Conservation (phyloP, 2,888 invertebrate species). For the Acanthoscelides obtectus region DNA sequence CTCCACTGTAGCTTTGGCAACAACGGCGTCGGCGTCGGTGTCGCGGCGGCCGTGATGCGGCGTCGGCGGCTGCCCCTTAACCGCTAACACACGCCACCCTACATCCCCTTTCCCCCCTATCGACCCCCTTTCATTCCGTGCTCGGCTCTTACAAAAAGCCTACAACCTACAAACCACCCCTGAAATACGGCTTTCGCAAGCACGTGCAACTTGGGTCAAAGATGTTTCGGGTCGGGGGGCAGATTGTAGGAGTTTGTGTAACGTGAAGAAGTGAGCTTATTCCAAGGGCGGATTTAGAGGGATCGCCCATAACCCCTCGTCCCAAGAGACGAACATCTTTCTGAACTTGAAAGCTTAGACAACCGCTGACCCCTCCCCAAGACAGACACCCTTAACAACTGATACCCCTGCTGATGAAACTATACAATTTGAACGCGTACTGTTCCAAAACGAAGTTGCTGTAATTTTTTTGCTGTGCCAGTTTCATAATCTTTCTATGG, state of each 20-base stretch:
- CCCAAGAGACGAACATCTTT: no score
- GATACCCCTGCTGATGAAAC: no score
- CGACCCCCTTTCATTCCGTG: background rate
- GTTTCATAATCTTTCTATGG: no score
- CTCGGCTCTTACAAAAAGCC: constrained; percentile 42
- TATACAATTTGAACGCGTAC: no score
- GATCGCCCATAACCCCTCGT: no score
- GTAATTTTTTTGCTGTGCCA: no score
- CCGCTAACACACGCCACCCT: constrained; percentile 47
- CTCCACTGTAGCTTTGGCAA: background rate
- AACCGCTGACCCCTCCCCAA: no score
- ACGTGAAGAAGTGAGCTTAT: background rate
- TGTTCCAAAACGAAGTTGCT: no score
- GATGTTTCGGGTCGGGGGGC: background rate
- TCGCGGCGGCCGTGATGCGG: constrained; percentile 5
- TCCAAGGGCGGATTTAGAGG: no score
- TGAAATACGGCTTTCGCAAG: constrained; percentile 40
- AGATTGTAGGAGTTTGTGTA: background rate
- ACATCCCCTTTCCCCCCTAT: constrained; percentile 6
- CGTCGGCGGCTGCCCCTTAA: constrained; percentile 30
- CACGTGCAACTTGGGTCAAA: background rate
- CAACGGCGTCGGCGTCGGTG: background rate
- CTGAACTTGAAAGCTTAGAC: no score
- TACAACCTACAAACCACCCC: constrained; percentile 36
- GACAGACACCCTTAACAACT: no score